Percentiles rank a stretch among this genome's conserved stretches.
Evolutionary conservation across 2,797 vertebrate species (phyloP).

Genomic region (Gobionotothen gibberifrons): DNA sequence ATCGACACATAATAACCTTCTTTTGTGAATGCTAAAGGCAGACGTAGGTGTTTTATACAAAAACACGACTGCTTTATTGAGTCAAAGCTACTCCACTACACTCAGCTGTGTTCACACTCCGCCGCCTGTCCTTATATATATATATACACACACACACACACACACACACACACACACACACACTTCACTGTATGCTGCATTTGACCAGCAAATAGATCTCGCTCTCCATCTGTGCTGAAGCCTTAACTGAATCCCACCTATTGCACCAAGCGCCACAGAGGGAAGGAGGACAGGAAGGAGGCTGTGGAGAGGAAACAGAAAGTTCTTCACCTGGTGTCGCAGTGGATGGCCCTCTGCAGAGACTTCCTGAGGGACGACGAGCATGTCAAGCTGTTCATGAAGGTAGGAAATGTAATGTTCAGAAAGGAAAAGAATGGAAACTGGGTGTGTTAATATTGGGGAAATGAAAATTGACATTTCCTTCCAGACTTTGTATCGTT

Average conservation of each 20-base stretch:
- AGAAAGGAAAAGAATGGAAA: conserved; percentile 17
- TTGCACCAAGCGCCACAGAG: conserved; percentile 90
- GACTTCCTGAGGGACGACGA: conserved; percentile 94
- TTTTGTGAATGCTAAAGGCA: not conserved
- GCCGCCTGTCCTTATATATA: conserved; percentile 15
- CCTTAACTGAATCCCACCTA: conserved; percentile 88
- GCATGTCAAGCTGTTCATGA: conserved; percentile 93
- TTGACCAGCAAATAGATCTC: conserved; percentile 31
- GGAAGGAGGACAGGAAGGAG: conserved; percentile 90
- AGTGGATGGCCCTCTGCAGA: conserved; percentile 92
- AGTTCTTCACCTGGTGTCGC: conserved; percentile 93
- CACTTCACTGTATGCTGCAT: not conserved
- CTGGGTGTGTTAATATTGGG: conserved; percentile 15
- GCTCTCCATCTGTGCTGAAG: conserved; percentile 45
- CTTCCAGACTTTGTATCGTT: conserved; percentile 91
- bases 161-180: not conserved
- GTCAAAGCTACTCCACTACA: conserved; percentile 14
- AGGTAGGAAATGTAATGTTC: conserved; percentile 82
- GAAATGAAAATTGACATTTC: conserved; percentile 54
- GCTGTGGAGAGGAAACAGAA: conserved; percentile 92
- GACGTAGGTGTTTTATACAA: conserved; percentile 18
- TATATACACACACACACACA: no score
- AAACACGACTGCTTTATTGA: conserved; percentile 12
- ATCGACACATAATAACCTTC: not conserved
- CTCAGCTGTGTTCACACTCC: not conserved